phyloP scores from a whole-genome alignment of 2,888 invertebrate species.

The Galeopsomyia nigrocyanea region DNA sequence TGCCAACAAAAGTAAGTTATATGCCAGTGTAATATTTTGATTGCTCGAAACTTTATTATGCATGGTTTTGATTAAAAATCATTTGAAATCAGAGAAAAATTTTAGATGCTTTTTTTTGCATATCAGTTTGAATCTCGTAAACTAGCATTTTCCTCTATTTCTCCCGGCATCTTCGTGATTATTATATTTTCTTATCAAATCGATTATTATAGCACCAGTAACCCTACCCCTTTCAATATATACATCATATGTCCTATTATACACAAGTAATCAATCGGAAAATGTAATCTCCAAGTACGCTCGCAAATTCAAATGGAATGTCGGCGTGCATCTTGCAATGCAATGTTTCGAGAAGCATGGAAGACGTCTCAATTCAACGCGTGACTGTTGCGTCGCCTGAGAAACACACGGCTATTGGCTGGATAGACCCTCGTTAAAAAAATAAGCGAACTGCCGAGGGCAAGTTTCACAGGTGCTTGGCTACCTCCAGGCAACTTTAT shows the following conservation, averaged over 20 bases:
- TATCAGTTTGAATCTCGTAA: no score
- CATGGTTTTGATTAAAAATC: constrained; percentile 6
- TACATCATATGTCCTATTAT: neutral
- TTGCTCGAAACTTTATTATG: constrained; percentile 1
- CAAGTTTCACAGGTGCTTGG: constrained; percentile 83
- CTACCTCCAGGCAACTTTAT: constrained; percentile 90
- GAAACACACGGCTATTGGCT: constrained; percentile 73
- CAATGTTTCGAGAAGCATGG: no score
- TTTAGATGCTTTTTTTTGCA: neutral
- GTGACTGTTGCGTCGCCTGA: constrained; percentile 74
- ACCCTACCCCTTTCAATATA: neutral
- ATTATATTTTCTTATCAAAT: neutral
- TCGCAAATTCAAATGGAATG: no score
- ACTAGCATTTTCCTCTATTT: no score
- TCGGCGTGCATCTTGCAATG: no score
- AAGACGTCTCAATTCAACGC: constrained; percentile 59
- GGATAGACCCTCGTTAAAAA: constrained; percentile 77
- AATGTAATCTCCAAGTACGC: no score
- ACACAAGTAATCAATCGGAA: no score
- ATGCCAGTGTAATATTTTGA: neutral
- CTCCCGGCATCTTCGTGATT: no score
- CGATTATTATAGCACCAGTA: constrained; percentile 12
- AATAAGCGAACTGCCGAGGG: constrained; percentile 86
- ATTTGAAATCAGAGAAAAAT: neutral
- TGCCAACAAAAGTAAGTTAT: constrained; percentile 14